Evolutionary conservation across 2,797 vertebrate genomes (phyloP).

Genomic region (Pygocentrus nattereri): DNA sequence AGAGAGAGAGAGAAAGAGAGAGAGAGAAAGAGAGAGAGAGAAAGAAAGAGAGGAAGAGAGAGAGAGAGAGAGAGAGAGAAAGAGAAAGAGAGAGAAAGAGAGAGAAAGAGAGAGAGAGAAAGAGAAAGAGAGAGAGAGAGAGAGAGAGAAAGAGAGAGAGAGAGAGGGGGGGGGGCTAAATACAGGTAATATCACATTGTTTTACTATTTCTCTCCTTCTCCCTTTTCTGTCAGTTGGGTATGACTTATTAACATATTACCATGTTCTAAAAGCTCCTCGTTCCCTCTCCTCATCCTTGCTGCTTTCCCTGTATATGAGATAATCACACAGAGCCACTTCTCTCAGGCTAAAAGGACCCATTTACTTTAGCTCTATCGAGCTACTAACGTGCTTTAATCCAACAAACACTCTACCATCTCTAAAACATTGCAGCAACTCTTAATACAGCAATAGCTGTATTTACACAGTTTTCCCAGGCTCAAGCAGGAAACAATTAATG

Average conservation of each 20-base stretch:
- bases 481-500: too few species aligned
- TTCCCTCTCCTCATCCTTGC: background rate
- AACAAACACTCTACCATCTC: background rate
- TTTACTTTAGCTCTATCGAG: background rate
- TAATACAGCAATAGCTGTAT: too few species aligned
- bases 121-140: too few species aligned
- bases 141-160: too few species aligned
- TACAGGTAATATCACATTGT: background rate
- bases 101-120: too few species aligned
- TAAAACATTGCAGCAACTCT: background rate
- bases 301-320: background rate
- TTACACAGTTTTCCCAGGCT: too few species aligned
- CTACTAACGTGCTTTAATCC: background rate
- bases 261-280: background rate
- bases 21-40: too few species aligned
- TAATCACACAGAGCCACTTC: background rate
- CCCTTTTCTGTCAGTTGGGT: background rate
- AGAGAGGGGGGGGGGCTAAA: background rate
- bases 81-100: background rate
- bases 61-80: background rate
- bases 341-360: background rate
- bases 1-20: too few species aligned
- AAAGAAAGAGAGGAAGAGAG: too few species aligned
- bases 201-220: background rate
- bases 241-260: background rate